Base-by-base conservation (phyloP, 2,888 invertebrate species). In the Cloeon dipterum region DNA sequence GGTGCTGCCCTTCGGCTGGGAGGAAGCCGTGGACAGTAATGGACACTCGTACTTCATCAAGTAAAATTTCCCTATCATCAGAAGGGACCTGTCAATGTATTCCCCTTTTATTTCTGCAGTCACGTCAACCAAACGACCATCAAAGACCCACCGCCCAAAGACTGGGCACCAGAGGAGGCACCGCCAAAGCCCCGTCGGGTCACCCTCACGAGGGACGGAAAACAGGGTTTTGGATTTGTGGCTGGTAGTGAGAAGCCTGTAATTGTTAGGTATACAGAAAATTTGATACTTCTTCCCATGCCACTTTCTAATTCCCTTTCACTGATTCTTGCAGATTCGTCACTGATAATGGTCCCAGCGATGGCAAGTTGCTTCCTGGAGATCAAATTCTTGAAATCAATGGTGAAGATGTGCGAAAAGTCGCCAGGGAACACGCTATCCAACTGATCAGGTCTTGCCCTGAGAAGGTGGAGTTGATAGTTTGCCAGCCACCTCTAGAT, bases 181-280 rank as follows among this genome's bases (percentile, higher is more conserved):
- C 75, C 76, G 1, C 85, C 86, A 0, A 72, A 76, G 41, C 83
- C 86, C 0, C 61, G 86, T 10, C 65, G 73, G 36, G 76, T 85
- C 39, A 67, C 69, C 43, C 64, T 89, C 43, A 65, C 70, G 45
- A 59, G 88, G 32, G 76, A 82, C 46, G 63, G 75, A 0, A 73
- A 78, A 38, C 65, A 85, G 42, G 89, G 89, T 1, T 91, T 89
- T 54, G 91, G 91, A 2, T 91, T 91, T 56, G 89, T 91, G n/a
- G 89, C 89, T 1, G 89, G 91, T 11, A 85, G 85, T 25, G 88
- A 91, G 56, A 72, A 75, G 48, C 91, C 91, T 0, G 89, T 89
- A 35, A 76, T 89, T 40, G 88, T 91, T 18, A 68, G 91, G 56
- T 57, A 45, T 43, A 45, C 4, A 1, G 1, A n/a, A n/a, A 14